A percentile compares a stretch with the other conserved stretches of the same genome.
Conservation (phyloP, 2,888 invertebrate genomes). For the Dryobota labecula region DNA sequence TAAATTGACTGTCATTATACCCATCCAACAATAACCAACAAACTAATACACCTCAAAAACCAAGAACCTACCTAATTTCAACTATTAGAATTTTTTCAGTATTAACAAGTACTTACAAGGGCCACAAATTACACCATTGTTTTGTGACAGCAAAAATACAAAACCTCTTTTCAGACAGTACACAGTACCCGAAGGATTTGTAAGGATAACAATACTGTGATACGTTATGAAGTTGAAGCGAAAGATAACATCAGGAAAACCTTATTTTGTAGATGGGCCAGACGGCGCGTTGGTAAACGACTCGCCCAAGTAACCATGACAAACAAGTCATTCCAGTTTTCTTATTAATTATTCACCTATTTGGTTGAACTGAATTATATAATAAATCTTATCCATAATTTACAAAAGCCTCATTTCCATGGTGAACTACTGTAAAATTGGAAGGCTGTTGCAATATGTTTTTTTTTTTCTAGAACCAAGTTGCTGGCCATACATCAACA, state of each 20-base stretch:
- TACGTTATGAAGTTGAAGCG: constrained; percentile 25
- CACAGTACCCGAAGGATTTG: constrained; percentile 19
- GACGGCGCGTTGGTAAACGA: constrained; percentile 25
- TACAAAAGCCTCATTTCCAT: too few relatives aligned
- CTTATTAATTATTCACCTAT: constrained; percentile 14
- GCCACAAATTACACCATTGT: neutral
- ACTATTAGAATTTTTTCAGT: too few relatives aligned
- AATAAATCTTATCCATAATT: neutral
- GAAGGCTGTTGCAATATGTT: neutral
- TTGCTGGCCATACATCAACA: neutral
- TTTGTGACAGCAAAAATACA: neutral
- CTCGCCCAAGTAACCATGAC: constrained; percentile 13
- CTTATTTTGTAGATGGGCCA: constrained; percentile 45
- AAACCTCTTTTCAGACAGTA: neutral
- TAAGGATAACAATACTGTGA: constrained; percentile 8
- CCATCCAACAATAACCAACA: too few relatives aligned
- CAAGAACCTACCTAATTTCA: too few relatives aligned
- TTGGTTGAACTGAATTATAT: neutral
- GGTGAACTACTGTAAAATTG: too few relatives aligned
- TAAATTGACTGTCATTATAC: too few relatives aligned
- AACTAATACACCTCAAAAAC: too few relatives aligned
- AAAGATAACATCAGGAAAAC: constrained; percentile 20
- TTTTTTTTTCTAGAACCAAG: neutral
- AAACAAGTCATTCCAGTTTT: constrained; percentile 29
- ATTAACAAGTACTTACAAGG: neutral